Base-by-base conservation (phyloP, 1,140 invertebrate genomes). In the Trachymyrmex cornetzi region DNA sequence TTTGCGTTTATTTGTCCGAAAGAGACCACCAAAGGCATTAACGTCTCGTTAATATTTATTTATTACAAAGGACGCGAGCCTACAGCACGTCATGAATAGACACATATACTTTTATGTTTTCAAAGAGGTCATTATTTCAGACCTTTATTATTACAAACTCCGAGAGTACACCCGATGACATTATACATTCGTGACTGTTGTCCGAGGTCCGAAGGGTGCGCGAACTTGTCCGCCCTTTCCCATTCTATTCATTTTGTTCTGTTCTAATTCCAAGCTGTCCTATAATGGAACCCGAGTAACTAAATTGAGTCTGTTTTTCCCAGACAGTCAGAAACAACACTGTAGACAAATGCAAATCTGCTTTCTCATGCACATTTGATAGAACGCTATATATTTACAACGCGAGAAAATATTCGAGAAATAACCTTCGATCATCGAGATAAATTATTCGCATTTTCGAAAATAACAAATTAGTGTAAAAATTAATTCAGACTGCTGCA, bases 1-100 rank as follows among this genome's bases (percentile, higher is more conserved):
- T 30, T 22, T 38, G 67, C 14, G 72, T 67, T 77, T 85, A 24
- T 12, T 22, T 6, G 77, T 89, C 57, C 66, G 77, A 75, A 48
- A 88, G 85, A 75, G 79, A 34, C 89, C 74, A 72, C 89, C 71
- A 85, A 64, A 86, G 82, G 86, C 87, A 87, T 90, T 90, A 88
- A 91, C 82, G 89, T 81, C 90, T 93, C 91, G 90, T 93, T 92
- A 93, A 93, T 88, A 66, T 72, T 24, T 66, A 72, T 77, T 71
- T 79, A 82, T 71, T 79, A 82, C 77, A 88, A 93, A 92, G 91
- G 87, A 92, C 92, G 87, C 77, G 87, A 88, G 91, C 88, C 27
- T 38, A 38, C 6, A 38, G 6, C n/a, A n/a, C n/a, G n/a, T 38
- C 34, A 90, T 77, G 80, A 64, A 66, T 19, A 9, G 7, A 69